Conservation (phyloP, 2,888 invertebrate genomes). For the Sinelater perroti region DNA sequence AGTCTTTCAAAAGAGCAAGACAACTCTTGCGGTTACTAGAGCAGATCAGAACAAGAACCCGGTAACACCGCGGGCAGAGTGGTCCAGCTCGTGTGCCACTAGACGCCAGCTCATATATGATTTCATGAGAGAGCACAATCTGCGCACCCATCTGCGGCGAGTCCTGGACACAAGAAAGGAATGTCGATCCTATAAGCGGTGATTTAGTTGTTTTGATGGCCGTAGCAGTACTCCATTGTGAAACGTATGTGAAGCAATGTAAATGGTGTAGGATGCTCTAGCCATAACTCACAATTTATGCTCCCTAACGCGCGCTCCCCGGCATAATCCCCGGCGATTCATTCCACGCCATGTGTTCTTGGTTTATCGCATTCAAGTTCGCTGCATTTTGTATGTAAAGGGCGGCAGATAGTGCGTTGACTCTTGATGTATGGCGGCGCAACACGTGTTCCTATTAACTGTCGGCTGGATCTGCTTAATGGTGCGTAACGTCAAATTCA, state of each 20-base stretch:
- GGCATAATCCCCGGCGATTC: not conserved
- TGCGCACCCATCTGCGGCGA: no score
- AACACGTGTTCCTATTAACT: constrained; percentile 3
- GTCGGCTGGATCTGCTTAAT: no score
- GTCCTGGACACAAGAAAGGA: no score
- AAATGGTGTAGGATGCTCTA: not conserved
- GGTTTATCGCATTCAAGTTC: constrained; percentile 4
- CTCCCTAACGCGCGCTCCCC: not conserved
- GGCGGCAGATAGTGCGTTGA: constrained; percentile 6
- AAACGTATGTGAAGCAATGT: not conserved
- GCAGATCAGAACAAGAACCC: constrained; percentile 6
- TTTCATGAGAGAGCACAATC: no score
- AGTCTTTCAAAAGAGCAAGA: not conserved
- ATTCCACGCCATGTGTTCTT: not conserved
- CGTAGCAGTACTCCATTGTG: not conserved
- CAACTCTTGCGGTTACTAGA: not conserved
- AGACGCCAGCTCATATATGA: no score
- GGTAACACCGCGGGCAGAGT: not conserved
- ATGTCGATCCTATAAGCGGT: not conserved
- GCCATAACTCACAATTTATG: constrained; percentile 4
- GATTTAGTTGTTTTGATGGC: not conserved
- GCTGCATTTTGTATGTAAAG: constrained; percentile 1
- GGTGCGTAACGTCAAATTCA: no score
- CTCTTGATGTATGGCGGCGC: constrained; percentile 2
- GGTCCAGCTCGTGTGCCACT: no score